Conservation (phyloP, 2,797 vertebrate genomes). For the Tokudaia muenninki region DNA sequence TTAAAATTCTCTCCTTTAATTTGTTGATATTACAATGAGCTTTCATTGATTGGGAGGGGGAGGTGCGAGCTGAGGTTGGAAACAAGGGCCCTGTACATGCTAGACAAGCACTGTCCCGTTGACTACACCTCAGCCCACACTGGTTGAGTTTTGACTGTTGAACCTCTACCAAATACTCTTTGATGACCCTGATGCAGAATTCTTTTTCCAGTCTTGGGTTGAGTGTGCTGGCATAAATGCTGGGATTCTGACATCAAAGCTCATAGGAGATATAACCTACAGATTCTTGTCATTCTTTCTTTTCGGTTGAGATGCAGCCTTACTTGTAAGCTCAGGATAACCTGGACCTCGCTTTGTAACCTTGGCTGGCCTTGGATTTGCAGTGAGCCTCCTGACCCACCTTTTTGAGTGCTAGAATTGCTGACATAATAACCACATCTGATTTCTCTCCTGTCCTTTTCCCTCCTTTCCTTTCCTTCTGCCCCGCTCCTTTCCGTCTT, state of each 20-base stretch:
- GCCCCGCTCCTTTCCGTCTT: rapidly evolving
- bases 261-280: neutral
- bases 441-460: neutral
- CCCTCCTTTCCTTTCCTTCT: neutral
- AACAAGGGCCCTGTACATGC: no score
- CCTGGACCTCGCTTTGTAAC: neutral
- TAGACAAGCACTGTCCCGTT: neutral
- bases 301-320: neutral
- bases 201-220: neutral
- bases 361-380: neutral
- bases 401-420: neutral
- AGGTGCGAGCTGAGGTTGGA: neutral
- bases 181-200: neutral
- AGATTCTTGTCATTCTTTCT: neutral
- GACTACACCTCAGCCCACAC: no score
- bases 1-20: neutral
- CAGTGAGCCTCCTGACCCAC: neutral
- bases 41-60: neutral
- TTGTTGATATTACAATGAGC: neutral
- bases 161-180: neutral
- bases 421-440: neutral
- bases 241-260: neutral
- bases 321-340: neutral
- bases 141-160: neutral
- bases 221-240: neutral